Evolutionary conservation across 2,888 invertebrate genomes (phyloP).

Genomic region (Acleris cristana): DNA sequence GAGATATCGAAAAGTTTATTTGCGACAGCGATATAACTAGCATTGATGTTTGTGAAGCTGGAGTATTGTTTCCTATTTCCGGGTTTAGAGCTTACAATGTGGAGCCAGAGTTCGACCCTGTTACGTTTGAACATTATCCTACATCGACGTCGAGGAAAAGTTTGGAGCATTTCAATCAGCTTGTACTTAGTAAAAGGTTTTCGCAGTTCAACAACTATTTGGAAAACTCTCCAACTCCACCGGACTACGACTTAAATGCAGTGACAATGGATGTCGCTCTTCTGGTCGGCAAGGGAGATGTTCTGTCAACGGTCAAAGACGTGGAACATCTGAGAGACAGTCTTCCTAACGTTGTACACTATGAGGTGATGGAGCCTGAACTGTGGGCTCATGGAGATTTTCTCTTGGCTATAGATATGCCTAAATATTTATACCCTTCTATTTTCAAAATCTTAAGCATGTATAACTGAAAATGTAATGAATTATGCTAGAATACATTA

Average conservation of each 20-base stretch:
- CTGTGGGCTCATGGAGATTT: constrained; percentile 55
- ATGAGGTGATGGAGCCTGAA: constrained; percentile 28
- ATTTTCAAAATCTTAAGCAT: constrained; percentile 26
- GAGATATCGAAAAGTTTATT: too few relatives aligned
- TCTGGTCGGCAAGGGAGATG: constrained; percentile 52
- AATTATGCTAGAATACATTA: too few relatives aligned
- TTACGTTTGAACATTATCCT: too few relatives aligned
- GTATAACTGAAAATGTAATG: neutral
- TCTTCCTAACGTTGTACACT: constrained; percentile 50
- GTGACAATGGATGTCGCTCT: constrained; percentile 51
- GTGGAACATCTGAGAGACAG: constrained; percentile 43
- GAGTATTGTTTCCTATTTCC: too few relatives aligned
- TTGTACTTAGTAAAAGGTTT: too few relatives aligned
- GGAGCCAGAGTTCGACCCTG: too few relatives aligned
- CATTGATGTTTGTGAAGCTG: too few relatives aligned
- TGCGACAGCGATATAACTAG: too few relatives aligned
- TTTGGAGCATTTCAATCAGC: too few relatives aligned
- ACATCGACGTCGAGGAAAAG: too few relatives aligned
- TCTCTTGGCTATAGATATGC: constrained; percentile 50
- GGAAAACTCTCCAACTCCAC: constrained; percentile 41
- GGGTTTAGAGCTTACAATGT: too few relatives aligned
- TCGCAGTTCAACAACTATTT: too few relatives aligned
- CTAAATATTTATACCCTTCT: constrained; percentile 36
- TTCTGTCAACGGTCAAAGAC: constrained; percentile 50
- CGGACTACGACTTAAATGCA: constrained; percentile 53